Conservation (phyloP, 2,888 invertebrate species). For the Punctoribates punctum region DNA sequence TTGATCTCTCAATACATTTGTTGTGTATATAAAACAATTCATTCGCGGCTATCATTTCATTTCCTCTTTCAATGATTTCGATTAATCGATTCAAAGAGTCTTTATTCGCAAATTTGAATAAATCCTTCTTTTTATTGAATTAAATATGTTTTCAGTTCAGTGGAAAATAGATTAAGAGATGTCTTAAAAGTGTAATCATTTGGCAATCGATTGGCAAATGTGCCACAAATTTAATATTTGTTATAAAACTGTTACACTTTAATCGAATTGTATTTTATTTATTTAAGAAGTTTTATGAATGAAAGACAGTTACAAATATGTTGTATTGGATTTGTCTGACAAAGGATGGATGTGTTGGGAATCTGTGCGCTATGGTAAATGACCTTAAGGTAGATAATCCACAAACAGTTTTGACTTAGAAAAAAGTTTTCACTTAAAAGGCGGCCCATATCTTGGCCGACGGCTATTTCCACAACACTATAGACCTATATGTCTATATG, state of each 20-base stretch:
- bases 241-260: not conserved
- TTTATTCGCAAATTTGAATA: not conserved
- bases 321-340: slow-evolving; percentile 11
- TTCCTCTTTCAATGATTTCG: not conserved
- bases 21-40: not conserved
- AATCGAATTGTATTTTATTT: slow-evolving; percentile 18
- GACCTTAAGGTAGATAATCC: slow-evolving; percentile 35
- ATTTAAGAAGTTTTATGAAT: slow-evolving; percentile 24
- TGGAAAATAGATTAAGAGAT: not conserved
- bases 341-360: not conserved
- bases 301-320: slow-evolving; percentile 15
- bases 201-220: not conserved
- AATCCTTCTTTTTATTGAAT: not conserved
- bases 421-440: slow-evolving; percentile 25
- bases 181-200: not conserved
- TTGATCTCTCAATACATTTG: not conserved
- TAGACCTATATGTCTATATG: slow-evolving; percentile 28
- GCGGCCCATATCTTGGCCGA: slow-evolving; percentile 33
- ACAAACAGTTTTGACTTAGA: slow-evolving; percentile 23
- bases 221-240: not conserved
- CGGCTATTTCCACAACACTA: slow-evolving; percentile 21
- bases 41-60: not conserved
- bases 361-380: slow-evolving; percentile 27
- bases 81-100: slow-evolving; percentile 4
- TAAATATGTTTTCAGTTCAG: not conserved